phyloP scores from a whole-genome alignment of 2,888 invertebrate species.

The Ypsolopha scabrella region DNA sequence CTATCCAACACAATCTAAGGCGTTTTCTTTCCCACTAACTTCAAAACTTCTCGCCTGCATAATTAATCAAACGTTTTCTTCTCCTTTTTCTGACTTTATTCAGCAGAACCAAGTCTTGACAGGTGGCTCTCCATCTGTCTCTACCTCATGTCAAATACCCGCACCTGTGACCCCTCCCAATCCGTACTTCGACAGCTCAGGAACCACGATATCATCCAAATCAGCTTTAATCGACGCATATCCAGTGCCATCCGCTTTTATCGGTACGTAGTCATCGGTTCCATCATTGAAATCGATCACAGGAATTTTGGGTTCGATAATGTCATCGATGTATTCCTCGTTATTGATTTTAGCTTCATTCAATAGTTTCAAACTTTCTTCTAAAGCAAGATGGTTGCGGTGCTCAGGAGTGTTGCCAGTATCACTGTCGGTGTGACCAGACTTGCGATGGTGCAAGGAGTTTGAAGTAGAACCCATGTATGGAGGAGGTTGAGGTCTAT shows the following conservation, averaged over 20 bases:
- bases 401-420: constrained; percentile 44
- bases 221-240: constrained; percentile 21
- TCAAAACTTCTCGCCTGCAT: too few species aligned
- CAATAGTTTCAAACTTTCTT: constrained; percentile 55
- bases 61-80: too few species aligned
- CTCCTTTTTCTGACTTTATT: background rate
- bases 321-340: constrained; percentile 31
- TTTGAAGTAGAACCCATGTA: constrained; percentile 47
- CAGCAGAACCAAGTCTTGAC: constrained; percentile 67
- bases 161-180: constrained; percentile 26
- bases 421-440: constrained; percentile 27
- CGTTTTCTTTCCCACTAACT: too few species aligned
- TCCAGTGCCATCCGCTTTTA: constrained; percentile 11
- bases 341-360: constrained; percentile 55
- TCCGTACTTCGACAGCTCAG: constrained; percentile 48
- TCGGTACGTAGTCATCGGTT: constrained; percentile 54
- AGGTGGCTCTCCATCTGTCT: constrained; percentile 31
- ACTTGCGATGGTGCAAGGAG: constrained; percentile 46
- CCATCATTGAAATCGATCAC: constrained; percentile 41
- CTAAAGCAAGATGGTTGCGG: constrained; percentile 41
- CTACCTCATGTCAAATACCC: constrained; percentile 52
- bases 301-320: background rate
- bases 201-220: constrained; percentile 47
- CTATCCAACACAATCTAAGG: too few species aligned
- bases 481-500: constrained; percentile 61